Conservation (phyloP, 2,113 vertebrate genomes). For the Melanotaenia duboulayi region DNA sequence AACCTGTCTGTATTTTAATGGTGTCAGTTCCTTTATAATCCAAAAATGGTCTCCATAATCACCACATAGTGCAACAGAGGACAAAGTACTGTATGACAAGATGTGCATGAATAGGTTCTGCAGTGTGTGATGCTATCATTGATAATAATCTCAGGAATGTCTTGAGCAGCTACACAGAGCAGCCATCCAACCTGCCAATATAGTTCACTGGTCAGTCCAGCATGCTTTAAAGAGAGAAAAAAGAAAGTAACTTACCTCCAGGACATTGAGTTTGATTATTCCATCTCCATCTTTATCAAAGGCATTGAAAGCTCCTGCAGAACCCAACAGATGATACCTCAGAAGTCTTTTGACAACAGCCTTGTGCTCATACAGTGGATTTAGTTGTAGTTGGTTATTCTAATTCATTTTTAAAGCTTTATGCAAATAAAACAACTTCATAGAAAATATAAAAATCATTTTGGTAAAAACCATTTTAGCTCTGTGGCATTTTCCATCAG, state of each 20-base stretch:
- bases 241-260: constrained; percentile 86
- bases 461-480: not conserved
- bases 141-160: too few species aligned
- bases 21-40: too few species aligned
- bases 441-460: not conserved
- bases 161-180: too few species aligned
- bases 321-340: constrained; percentile 4
- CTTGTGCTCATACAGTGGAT: not conserved
- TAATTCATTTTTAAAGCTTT: not conserved
- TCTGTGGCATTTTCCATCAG: too few species aligned
- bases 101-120: not conserved
- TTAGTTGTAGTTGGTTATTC: not conserved
- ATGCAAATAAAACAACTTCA: not conserved
- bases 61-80: too few species aligned
- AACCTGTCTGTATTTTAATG: too few species aligned
- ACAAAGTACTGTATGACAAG: not conserved
- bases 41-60: too few species aligned
- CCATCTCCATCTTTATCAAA: constrained; percentile 98
- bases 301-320: constrained; percentile 91
- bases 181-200: too few species aligned
- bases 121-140: not conserved
- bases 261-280: constrained; percentile 94
- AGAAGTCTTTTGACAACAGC: not conserved
- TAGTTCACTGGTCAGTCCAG: not conserved
- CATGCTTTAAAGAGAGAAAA: not conserved